Percentiles rank a stretch among this genome's conserved stretches.
Evolutionary conservation across 1,140 invertebrate species (phyloP).

Genomic region (Polyergus mexicanus): DNA sequence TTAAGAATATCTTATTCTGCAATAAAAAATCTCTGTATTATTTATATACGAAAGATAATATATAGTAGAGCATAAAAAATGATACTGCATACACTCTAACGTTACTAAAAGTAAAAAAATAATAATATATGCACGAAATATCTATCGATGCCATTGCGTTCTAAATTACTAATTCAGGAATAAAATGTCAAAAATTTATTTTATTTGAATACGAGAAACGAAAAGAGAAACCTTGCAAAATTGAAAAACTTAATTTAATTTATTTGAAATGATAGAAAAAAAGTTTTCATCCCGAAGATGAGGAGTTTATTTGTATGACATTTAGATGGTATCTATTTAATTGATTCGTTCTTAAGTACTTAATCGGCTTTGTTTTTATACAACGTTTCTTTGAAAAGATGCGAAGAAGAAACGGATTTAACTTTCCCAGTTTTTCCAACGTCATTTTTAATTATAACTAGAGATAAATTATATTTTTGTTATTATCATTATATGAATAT

Average conservation of each 20-base stretch:
- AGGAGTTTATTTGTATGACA: conserved; percentile 51
- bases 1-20: conserved; percentile 19
- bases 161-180: not conserved
- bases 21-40: not conserved
- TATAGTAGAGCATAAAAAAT: not conserved
- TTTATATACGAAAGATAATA: not conserved
- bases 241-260: not conserved
- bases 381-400: conserved; percentile 46
- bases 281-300: not conserved
- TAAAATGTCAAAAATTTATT: not conserved
- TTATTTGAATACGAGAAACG: not conserved
- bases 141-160: not conserved
- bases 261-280: not conserved
- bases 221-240: not conserved
- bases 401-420: conserved; percentile 11
- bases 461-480: not conserved
- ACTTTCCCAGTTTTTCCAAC: conserved; percentile 46
- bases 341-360: conserved; percentile 61
- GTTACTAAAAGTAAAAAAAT: not conserved
- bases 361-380: conserved; percentile 69
- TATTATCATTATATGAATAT: not conserved
- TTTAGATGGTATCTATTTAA: conserved; percentile 64
- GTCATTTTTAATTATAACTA: conserved; percentile 42
- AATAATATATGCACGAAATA: not conserved
- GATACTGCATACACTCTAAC: not conserved